Conservation (phyloP, 2,888 invertebrate genomes). For the Strigamia maritima region DNA sequence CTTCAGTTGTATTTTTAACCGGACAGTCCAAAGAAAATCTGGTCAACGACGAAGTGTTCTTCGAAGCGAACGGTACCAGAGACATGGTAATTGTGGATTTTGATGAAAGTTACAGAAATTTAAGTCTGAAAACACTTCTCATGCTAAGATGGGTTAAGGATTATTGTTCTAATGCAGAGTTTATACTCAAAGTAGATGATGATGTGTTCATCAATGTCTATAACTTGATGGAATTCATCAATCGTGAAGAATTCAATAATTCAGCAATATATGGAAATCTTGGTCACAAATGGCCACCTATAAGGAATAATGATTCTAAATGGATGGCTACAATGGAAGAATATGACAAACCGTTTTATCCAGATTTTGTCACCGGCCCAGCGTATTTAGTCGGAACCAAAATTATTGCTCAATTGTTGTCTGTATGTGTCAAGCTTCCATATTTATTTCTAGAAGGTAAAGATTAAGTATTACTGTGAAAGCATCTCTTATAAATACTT, state of each 20-base stretch:
- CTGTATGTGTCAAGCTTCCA: not conserved
- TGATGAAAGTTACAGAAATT: too few species aligned
- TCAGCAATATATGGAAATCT: not conserved
- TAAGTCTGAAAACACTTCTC: too few species aligned
- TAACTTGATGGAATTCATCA: too few species aligned
- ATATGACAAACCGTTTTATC: not conserved
- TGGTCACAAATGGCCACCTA: not conserved
- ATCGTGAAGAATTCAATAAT: too few species aligned
- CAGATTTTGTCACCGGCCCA: not conserved
- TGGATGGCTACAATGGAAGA: not conserved
- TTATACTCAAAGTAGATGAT: too few species aligned
- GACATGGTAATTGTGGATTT: not conserved
- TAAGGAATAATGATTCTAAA: not conserved
- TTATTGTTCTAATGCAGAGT: too few species aligned
- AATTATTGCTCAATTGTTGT: not conserved
- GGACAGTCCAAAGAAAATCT: too few species aligned
- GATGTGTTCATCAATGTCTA: too few species aligned
- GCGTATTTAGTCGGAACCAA: not conserved
- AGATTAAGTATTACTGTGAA: too few species aligned
- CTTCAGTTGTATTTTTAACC: constrained; percentile 69
- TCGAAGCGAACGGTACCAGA: too few species aligned
- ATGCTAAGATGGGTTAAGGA: too few species aligned
- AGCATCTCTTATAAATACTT: too few species aligned
- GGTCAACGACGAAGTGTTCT: not conserved
- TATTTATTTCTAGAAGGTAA: not conserved